phyloP scores from a whole-genome alignment of 2,113 vertebrate genomes.

The Hypomesus transpacificus region DNA sequence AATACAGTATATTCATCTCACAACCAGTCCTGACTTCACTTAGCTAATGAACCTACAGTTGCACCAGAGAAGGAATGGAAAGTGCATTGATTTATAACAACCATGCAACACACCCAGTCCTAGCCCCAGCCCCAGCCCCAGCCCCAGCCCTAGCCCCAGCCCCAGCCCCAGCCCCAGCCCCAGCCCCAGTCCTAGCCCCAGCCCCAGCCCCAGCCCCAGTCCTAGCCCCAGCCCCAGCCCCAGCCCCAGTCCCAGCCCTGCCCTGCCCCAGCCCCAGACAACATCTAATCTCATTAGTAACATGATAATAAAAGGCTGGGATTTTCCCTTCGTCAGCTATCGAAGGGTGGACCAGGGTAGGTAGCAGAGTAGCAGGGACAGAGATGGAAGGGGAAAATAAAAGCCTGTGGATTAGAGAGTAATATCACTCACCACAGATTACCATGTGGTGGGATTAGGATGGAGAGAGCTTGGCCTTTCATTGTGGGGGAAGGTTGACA shows the following conservation, averaged over 20 bases:
- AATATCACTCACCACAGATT: slow-evolving; percentile 67
- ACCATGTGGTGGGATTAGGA: slow-evolving; percentile 48
- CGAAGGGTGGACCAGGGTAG: not conserved
- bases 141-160: no score
- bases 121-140: no score
- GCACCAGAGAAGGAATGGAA: no score
- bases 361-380: not conserved
- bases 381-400: slow-evolving; percentile 25
- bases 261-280: no score
- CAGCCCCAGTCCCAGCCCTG: no score
- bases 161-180: no score
- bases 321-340: not conserved
- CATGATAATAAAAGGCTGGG: slow-evolving; percentile 25
- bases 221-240: no score
- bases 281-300: slow-evolving; percentile 3
- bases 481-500: slow-evolving; percentile 34
- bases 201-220: no score
- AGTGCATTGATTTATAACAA: no score
- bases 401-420: slow-evolving; percentile 58
- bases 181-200: no score
- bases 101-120: no score
- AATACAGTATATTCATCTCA: not conserved
- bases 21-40: not conserved
- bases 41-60: not conserved
- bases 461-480: slow-evolving; percentile 30